Percentiles rank a stretch among this genome's conserved stretches.
phyloP scores from a whole-genome alignment of 64 coral and sea anemone species.

The Platygyra sinensis region DNA sequence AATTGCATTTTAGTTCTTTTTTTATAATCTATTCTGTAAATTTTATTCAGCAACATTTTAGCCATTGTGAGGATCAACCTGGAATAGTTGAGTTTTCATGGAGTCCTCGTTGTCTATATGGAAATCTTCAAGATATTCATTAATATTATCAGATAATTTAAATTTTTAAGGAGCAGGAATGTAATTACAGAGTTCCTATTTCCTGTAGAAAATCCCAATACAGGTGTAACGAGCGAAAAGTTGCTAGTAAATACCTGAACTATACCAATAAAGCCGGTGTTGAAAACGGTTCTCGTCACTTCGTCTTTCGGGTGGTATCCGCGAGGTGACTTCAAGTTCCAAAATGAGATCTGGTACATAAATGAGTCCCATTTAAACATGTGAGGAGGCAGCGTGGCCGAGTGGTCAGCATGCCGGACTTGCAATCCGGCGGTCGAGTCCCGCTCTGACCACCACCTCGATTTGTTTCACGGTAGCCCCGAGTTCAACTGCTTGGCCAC shows the following conservation, averaged over 20 bases:
- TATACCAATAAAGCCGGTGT: constrained; percentile 31
- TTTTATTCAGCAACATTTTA: constrained; percentile 29
- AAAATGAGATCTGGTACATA: no score
- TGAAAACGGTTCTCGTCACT: not conserved
- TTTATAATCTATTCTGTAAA: constrained; percentile 28
- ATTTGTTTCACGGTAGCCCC: no score
- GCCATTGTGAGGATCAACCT: not conserved
- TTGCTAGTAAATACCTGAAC: not conserved
- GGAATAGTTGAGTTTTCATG: constrained; percentile 7
- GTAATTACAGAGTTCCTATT: constrained; percentile 17
- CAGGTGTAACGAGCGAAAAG: not conserved
- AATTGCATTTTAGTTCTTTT: constrained; percentile 33
- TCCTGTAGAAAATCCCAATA: constrained; percentile 2
- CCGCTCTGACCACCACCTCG: no score
- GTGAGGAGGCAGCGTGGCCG: no score
- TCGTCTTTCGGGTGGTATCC: no score
- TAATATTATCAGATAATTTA: constrained; percentile 37
- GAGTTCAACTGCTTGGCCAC: no score
- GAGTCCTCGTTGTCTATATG: constrained; percentile 23
- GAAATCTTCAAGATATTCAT: constrained; percentile 34
- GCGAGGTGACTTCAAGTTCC: no score
- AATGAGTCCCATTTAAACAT: no score
- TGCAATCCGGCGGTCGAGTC: no score
- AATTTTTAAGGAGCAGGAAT: constrained; percentile 21
- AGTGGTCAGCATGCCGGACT: no score